Conservation (phyloP, 2,113 vertebrate species). For the Archilochus colubris region DNA sequence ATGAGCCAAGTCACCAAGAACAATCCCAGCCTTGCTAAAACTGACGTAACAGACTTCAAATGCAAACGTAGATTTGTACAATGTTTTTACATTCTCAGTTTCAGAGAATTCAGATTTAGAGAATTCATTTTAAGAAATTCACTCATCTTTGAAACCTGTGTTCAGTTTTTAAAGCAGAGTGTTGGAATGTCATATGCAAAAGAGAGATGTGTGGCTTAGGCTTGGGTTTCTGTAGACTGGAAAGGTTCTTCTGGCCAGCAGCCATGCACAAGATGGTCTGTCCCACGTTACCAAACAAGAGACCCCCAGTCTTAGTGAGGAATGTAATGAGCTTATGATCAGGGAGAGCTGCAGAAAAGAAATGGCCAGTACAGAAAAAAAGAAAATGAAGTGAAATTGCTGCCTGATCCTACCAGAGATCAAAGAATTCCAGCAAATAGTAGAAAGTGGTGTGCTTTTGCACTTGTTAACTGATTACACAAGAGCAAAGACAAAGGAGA, state of each 20-base stretch:
- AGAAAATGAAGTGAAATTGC: background rate
- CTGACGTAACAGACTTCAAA: background rate
- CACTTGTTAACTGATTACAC: slow-evolving; percentile 80
- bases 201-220: background rate
- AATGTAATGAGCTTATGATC: background rate
- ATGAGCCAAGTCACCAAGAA: background rate
- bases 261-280: background rate
- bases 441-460: background rate
- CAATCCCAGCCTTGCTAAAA: background rate
- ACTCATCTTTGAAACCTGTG: background rate
- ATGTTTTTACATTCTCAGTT: background rate
- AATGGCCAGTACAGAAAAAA: background rate
- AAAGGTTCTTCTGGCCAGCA: background rate
- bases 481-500: slow-evolving; percentile 82
- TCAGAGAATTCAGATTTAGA: background rate
- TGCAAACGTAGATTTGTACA: background rate
- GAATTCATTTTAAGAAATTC: background rate
- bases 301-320: background rate
- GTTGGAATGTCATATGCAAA: background rate
- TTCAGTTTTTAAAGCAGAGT: background rate
- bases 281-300: background rate
- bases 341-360: background rate
- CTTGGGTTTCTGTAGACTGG: background rate
- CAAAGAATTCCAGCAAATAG: background rate
- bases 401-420: background rate